A percentile compares a stretch with the other conserved stretches of the same genome.
Evolutionary conservation across 2,113 vertebrate genomes (phyloP).

Genomic region (Pterocles orientalis): DNA sequence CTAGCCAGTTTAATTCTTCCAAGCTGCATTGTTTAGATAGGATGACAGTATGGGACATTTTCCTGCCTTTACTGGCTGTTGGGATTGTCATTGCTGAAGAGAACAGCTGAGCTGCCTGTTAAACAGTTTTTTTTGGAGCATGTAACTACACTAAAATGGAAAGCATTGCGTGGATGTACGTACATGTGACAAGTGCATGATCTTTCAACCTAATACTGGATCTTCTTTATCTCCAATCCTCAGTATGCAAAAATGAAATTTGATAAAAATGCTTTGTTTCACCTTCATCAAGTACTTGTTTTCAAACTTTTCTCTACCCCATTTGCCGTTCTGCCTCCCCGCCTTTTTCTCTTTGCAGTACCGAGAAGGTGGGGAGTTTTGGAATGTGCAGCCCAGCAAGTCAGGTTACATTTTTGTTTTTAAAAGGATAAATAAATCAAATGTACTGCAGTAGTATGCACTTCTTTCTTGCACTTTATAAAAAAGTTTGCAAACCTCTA

Average conservation of each 20-base stretch:
- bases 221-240: not conserved
- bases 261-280: not conserved
- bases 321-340: accelerated
- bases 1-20: constrained; percentile 31
- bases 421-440: not conserved
- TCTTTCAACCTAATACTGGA: not conserved
- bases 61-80: not conserved
- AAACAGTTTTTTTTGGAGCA: not conserved
- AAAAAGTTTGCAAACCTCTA: not conserved
- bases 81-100: constrained; percentile 22
- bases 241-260: not conserved
- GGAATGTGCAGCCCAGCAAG: not conserved
- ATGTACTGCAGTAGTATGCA: not conserved
- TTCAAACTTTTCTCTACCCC: not conserved
- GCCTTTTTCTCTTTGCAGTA: not conserved
- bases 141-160: not conserved
- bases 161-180: not conserved
- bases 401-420: not conserved
- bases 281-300: not conserved
- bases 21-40: constrained; percentile 56
- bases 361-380: not conserved
- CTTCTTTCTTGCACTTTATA: not conserved
- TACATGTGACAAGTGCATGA: not conserved
- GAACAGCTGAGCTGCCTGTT: constrained; percentile 49
- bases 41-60: constrained; percentile 18